phyloP scores from a whole-genome alignment of 2,113 vertebrate genomes.

The Boleophthalmus pectinirostris region DNA sequence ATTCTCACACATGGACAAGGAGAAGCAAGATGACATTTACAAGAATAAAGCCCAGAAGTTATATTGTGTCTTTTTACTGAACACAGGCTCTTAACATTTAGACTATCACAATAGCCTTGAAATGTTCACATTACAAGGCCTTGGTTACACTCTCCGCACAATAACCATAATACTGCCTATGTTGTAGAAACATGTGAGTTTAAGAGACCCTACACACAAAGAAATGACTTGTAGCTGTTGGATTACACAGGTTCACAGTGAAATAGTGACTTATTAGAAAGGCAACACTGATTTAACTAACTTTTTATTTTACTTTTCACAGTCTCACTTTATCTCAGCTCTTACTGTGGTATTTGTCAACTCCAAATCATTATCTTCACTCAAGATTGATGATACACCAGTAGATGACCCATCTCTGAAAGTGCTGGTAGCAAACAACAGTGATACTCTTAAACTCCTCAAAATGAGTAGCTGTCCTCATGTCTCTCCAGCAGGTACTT shows the following conservation, averaged over 20 bases:
- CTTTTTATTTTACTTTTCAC: conserved; percentile 1
- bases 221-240: neutral
- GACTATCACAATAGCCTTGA: neutral
- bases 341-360: conserved; percentile 98
- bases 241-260: neutral
- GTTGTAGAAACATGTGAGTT: neutral
- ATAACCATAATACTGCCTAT: neutral
- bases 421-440: conserved; percentile 96
- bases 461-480: conserved; percentile 96
- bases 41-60: too few relatives aligned
- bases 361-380: conserved; percentile 94
- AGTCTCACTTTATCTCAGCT: conserved; percentile 89
- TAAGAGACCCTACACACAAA: neutral
- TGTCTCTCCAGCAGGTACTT: conserved; percentile 77
- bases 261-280: neutral
- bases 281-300: neutral
- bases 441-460: conserved; percentile 90
- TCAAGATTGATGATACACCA: conserved; percentile 96
- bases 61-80: neutral
- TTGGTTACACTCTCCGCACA: neutral
- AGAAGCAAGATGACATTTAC: too few relatives aligned
- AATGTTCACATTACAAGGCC: neutral
- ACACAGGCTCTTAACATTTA: neutral
- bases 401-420: conserved; percentile 96
- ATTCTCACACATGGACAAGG: neutral